phyloP scores from a whole-genome alignment of 2,888 invertebrate genomes.

The Mythimna albipuncta region DNA sequence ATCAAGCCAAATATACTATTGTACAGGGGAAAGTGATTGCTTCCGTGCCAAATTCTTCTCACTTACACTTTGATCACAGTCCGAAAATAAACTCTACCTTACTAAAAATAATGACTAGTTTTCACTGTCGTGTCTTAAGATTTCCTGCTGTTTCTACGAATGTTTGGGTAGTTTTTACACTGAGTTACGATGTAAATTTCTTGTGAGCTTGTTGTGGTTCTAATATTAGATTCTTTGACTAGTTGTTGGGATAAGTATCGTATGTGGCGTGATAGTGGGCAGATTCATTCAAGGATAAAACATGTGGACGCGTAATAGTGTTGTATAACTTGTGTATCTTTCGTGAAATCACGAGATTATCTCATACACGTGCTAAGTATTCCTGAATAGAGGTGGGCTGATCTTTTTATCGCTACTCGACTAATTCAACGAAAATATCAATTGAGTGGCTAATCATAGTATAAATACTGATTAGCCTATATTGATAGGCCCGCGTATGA shows the following conservation, averaged over 20 bases:
- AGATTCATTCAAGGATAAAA: slow-evolving; percentile 47
- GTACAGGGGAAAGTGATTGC: slow-evolving; percentile 34
- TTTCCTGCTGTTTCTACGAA: slow-evolving; percentile 8
- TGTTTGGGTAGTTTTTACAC: slow-evolving; percentile 16
- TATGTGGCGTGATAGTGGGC: slow-evolving; percentile 58
- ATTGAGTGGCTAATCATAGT: background rate
- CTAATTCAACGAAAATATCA: background rate
- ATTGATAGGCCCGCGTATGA: too few species aligned
- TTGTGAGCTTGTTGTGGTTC: slow-evolving; percentile 11
- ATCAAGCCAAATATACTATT: slow-evolving; percentile 48
- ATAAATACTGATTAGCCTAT: background rate
- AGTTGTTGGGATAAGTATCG: slow-evolving; percentile 25
- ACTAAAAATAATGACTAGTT: background rate
- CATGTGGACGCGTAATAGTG: slow-evolving; percentile 11
- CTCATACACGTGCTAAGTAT: slow-evolving; percentile 1
- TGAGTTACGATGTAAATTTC: slow-evolving; percentile 25
- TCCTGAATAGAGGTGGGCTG: background rate
- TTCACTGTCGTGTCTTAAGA: background rate
- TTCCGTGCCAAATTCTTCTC: slow-evolving; percentile 49
- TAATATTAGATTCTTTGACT: slow-evolving; percentile 40
- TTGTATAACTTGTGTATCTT: slow-evolving; percentile 3
- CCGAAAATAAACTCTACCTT: slow-evolving; percentile 25
- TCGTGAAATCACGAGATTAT: slow-evolving; percentile 18
- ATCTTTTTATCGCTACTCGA: background rate
- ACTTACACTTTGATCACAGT: background rate